Evolutionary conservation across 2,888 invertebrate genomes (phyloP).

Genomic region (Apodemia zela): DNA sequence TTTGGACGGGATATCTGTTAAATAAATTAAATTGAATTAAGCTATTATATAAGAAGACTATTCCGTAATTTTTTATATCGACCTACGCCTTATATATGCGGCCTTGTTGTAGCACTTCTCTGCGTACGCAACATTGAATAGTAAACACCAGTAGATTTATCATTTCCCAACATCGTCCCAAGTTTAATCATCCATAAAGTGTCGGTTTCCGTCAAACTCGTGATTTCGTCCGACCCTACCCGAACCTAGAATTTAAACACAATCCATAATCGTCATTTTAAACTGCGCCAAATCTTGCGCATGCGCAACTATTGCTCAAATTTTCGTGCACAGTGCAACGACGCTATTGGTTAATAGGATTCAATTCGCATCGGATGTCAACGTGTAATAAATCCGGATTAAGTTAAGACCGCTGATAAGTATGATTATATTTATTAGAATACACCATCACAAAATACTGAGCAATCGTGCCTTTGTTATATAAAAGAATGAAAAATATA

Average conservation of each 20-base stretch:
- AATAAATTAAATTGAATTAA: no score
- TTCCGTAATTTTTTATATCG: no score
- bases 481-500: no score
- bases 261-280: slow-evolving; percentile 37
- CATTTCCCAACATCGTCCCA: background rate
- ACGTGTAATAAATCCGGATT: slow-evolving; percentile 38
- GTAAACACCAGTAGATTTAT: background rate
- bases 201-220: slow-evolving; percentile 40
- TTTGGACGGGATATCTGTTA: no score
- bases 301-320: slow-evolving; percentile 42
- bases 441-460: background rate
- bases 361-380: slow-evolving; percentile 32
- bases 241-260: slow-evolving; percentile 38
- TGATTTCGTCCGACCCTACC: slow-evolving; percentile 40
- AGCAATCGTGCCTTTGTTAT: no score
- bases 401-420: slow-evolving; percentile 21
- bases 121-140: no score
- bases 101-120: no score
- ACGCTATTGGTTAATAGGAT: slow-evolving; percentile 33
- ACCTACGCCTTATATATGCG: no score
- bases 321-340: slow-evolving; percentile 40
- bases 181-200: background rate
- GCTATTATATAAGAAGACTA: no score
- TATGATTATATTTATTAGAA: background rate
- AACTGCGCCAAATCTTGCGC: slow-evolving; percentile 31